Percentiles rank a stretch among this genome's conserved stretches.
phyloP scores from a whole-genome alignment of 2,797 vertebrate species.

The Coccyzus lansbergi region DNA sequence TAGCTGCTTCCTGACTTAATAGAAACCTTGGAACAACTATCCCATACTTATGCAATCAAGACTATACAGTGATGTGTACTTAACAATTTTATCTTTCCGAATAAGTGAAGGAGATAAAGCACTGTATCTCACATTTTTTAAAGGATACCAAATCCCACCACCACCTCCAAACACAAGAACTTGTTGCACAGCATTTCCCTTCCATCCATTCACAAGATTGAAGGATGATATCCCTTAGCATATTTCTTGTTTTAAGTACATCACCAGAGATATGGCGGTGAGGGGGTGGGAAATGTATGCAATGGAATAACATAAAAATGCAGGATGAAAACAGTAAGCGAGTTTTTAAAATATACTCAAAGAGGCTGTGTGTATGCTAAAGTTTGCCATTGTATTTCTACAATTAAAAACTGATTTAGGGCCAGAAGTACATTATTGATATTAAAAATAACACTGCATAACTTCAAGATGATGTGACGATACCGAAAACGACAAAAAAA shows the following conservation, averaged over 20 bases:
- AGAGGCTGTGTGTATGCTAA: neutral
- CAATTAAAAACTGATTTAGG: neutral
- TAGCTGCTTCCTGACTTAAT: constrained; percentile 37
- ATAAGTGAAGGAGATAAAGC: neutral
- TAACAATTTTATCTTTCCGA: neutral
- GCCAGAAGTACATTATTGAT: neutral
- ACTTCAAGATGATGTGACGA: neutral
- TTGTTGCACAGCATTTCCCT: neutral
- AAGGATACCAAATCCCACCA: neutral
- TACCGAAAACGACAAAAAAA: neutral
- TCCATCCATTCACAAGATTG: neutral
- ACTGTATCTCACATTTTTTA: neutral
- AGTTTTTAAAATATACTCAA: constrained; percentile 27
- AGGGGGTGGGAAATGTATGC: neutral
- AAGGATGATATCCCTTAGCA: neutral
- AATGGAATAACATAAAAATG: neutral
- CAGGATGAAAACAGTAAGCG: neutral
- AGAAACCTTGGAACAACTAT: neutral
- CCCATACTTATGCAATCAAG: neutral
- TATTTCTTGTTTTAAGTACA: neutral
- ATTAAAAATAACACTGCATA: neutral
- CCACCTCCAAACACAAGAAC: neutral
- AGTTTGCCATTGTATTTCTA: neutral
- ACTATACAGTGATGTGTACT: neutral
- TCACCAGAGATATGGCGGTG: neutral